Base-by-base conservation (phyloP, 2,113 vertebrate species). In the Sinosuthora webbiana region DNA sequence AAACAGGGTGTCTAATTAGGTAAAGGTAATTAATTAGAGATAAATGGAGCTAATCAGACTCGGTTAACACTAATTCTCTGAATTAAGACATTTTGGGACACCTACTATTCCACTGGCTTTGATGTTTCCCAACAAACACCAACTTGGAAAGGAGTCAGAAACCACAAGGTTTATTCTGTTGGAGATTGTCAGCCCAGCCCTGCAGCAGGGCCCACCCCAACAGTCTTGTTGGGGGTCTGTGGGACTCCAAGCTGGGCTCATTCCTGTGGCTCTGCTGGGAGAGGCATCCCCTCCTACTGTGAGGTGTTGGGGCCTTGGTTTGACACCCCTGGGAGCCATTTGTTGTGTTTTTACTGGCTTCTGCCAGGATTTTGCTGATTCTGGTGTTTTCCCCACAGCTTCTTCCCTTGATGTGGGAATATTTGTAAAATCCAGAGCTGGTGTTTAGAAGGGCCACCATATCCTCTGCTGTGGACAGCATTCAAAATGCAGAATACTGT, bases 11-110 rank as follows among this genome's bases (percentile, higher is more conserved):
- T 99, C 99, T 99, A 99, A 99, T 99, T 99, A 99, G 98, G 98
- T 99, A 99, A 99, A 99, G 98, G 99, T 99, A 99, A 99, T 99
- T 99, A 99, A 99, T 99, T 99, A 99, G 99, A 99, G 99, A 99
- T 99, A 99, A 99, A 99, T 98, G 99, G 98, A 99, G 98, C 98
- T 99, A 99, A 99, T 99, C 99, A 99, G 98, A 96, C 98, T 98
- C 98, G 91, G 98, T 99, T 99, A 99, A 99, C 99, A 98, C 98
- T 98, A 98, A 98, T 98, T 98, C 98, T 99, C 98, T 98, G 98
- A 98, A 99, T 99, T 98, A 98, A 99, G 98, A 99, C 98, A 98
- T 98, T 98, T 98, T 97, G 97, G 98, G 97, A 98, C 98, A 98
- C 97, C 98, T 98, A 98, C 95, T 96, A 97, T 98, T 98, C 98